Evolutionary conservation across 1,140 invertebrate genomes (phyloP).

Genomic region (Sarcophaga peregrina): DNA sequence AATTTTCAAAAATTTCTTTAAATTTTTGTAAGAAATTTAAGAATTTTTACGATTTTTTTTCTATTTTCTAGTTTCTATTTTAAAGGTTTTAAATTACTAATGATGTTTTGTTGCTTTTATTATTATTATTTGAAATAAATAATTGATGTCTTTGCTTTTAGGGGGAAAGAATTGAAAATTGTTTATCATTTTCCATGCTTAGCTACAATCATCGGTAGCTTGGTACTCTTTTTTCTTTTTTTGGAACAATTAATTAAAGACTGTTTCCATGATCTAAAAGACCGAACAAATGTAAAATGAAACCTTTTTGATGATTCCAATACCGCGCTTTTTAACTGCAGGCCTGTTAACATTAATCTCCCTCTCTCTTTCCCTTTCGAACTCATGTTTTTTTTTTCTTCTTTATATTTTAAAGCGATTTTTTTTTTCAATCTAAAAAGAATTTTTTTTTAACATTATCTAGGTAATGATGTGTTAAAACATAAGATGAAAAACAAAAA

Average conservation of each 20-base stretch:
- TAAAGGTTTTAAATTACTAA: background rate
- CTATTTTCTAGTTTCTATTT: background rate
- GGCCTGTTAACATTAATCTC: background rate
- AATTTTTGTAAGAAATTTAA: no score
- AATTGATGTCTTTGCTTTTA: conserved; percentile 28
- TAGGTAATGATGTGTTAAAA: conserved; percentile 35
- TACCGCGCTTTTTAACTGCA: background rate
- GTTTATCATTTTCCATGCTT: background rate
- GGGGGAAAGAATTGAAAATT: background rate
- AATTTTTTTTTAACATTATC: conserved; percentile 16
- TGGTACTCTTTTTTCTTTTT: background rate
- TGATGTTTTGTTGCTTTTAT: background rate
- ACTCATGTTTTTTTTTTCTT: no score
- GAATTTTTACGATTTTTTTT: background rate
- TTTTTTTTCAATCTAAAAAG: background rate
- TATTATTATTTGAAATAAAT: background rate
- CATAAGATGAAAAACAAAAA: background rate
- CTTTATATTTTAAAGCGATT: no score
- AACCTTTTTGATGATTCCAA: conserved; percentile 19
- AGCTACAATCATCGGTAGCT: background rate
- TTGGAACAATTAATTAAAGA: conserved; percentile 32
- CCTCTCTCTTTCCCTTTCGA: no score
- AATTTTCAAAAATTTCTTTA: no score
- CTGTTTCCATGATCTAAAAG: background rate
- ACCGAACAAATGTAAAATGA: no score